Conservation (phyloP, 1,140 invertebrate genomes). For the Calosoma granatense region DNA sequence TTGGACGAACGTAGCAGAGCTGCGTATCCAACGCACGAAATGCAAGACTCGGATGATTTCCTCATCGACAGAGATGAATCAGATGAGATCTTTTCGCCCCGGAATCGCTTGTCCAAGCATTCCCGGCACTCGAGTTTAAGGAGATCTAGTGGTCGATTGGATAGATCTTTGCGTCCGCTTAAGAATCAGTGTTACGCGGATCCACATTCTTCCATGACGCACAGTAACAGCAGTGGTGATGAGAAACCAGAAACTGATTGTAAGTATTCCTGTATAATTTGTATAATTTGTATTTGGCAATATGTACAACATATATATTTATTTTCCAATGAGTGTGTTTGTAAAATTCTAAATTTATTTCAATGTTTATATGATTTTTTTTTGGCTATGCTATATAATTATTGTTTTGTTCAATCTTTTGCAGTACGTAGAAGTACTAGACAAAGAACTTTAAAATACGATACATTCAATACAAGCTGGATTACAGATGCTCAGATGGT, state of each 20-base stretch:
- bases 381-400: too few species aligned
- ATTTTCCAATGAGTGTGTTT: neutral
- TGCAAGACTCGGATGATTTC: conserved; percentile 26
- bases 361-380: too few species aligned
- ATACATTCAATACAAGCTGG: conserved; percentile 44
- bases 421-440: conserved; percentile 45
- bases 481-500: conserved; percentile 35
- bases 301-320: too few species aligned
- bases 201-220: conserved; percentile 21
- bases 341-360: too few species aligned
- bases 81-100: conserved; percentile 25
- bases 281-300: neutral
- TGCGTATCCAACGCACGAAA: conserved; percentile 24
- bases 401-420: too few species aligned
- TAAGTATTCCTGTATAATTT: neutral
- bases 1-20: neutral
- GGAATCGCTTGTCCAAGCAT: conserved; percentile 15
- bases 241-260: conserved; percentile 7
- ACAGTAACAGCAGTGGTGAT: conserved; percentile 1
- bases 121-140: conserved; percentile 18
- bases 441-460: conserved; percentile 44
- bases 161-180: conserved; percentile 29
- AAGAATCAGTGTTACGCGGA: conserved; percentile 30
- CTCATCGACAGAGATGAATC: conserved; percentile 26
- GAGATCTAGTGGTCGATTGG: conserved; percentile 20